phyloP scores from a whole-genome alignment of 2,797 vertebrate species.

The Anas flavirostris region DNA sequence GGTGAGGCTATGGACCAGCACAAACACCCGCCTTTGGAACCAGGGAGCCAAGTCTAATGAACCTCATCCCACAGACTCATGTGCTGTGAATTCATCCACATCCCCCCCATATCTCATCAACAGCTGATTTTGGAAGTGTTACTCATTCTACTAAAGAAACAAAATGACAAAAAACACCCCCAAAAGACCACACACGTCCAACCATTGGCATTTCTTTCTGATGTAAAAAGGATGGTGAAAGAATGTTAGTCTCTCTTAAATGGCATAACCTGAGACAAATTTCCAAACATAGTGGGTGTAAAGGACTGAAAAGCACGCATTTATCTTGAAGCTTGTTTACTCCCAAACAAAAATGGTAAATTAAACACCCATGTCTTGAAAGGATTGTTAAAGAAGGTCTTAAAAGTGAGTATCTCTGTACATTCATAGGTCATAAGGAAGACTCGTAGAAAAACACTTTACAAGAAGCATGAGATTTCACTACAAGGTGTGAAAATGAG shows the following conservation, averaged over 20 bases:
- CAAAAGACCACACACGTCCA: background rate
- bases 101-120: background rate
- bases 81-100: background rate
- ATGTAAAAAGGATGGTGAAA: background rate
- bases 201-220: background rate
- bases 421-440: background rate
- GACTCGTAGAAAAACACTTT: background rate
- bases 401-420: background rate
- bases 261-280: background rate
- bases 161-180: background rate
- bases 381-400: background rate
- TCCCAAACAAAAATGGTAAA: background rate
- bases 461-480: background rate
- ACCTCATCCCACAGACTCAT: background rate
- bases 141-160: background rate
- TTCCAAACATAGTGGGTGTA: background rate
- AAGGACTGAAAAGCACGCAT: background rate
- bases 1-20: background rate
- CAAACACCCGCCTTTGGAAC: fast-evolving
- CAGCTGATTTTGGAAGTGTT: background rate
- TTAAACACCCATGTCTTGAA: background rate
- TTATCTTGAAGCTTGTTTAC: background rate
- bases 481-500: background rate
- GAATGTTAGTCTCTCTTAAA: background rate
- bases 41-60: background rate